These are phyloP conservation scores for Garrulus glandarius DNA, from an alignment of 2,797 vertebrate species.

Conservation along the genomic window DNA sequence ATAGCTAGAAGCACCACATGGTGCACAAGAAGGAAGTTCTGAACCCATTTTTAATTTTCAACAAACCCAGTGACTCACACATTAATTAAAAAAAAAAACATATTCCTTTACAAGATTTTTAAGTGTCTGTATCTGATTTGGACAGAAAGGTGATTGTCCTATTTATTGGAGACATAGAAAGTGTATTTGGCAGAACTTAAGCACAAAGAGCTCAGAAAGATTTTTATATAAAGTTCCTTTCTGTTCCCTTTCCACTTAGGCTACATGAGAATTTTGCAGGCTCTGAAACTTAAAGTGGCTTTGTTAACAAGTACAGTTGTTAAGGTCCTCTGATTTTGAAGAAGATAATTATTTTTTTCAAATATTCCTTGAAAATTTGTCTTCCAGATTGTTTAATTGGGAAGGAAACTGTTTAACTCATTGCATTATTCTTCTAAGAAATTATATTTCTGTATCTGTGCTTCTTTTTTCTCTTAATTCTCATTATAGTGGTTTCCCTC, in stretches of 20 bases:
- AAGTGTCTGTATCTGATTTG: neutral
- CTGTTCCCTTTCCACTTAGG: neutral
- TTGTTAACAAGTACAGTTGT: neutral
- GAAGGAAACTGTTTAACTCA: neutral
- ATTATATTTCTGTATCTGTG: neutral
- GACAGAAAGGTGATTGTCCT: neutral
- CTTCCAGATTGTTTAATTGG: neutral
- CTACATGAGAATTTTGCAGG: neutral
- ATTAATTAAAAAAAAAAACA: neutral
- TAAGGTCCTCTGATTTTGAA: neutral
- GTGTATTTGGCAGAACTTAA: neutral
- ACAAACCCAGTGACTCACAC: neutral
- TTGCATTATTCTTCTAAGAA: neutral
- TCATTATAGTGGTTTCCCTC: neutral
- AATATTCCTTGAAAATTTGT: neutral
- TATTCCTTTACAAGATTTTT: neutral
- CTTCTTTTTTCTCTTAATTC: neutral
- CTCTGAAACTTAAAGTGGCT: neutral
- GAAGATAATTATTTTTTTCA: neutral
- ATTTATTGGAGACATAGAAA: neutral
- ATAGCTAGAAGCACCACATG: neutral
- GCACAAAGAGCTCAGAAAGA: neutral
- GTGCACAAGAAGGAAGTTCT: neutral
- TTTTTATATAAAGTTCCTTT: neutral
- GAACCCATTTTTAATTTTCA: neutral